A percentile compares a stretch with the other conserved stretches of the same genome.
These are phyloP conservation scores for Agrotis ipsilon DNA, from an alignment of 2,888 invertebrate genomes.

Conservation along the genomic window DNA sequence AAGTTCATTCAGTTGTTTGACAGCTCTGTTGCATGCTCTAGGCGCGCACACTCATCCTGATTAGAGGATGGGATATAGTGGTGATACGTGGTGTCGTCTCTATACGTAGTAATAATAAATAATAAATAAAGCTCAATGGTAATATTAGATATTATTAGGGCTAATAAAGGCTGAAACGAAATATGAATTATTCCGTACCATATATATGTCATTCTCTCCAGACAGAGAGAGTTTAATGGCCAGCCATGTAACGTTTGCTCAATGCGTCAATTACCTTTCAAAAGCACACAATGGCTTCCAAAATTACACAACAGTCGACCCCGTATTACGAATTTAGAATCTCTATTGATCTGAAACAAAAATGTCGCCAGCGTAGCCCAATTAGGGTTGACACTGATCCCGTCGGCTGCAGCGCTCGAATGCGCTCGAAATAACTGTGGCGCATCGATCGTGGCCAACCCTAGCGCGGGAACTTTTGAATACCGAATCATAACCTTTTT, in stretches of 20 bases:
- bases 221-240: neutral
- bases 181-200: no score
- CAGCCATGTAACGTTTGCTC: neutral
- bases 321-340: conserved; percentile 58
- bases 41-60: no score
- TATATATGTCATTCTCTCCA: no score
- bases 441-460: conserved; percentile 70
- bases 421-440: conserved; percentile 79
- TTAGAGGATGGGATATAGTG: no score
- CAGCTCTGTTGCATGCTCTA: no score
- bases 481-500: conserved; percentile 46
- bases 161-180: no score
- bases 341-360: conserved; percentile 78
- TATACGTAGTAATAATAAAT: no score
- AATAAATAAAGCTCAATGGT: no score
- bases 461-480: conserved; percentile 38
- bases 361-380: conserved; percentile 81
- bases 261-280: neutral
- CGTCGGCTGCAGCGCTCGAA: conserved; percentile 78
- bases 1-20: no score
- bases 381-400: conserved; percentile 86
- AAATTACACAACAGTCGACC: conserved; percentile 20
- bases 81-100: no score
- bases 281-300: neutral
- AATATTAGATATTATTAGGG: neutral